phyloP scores from a whole-genome alignment of 2,888 invertebrate species.

The Galeruca laticollis region DNA sequence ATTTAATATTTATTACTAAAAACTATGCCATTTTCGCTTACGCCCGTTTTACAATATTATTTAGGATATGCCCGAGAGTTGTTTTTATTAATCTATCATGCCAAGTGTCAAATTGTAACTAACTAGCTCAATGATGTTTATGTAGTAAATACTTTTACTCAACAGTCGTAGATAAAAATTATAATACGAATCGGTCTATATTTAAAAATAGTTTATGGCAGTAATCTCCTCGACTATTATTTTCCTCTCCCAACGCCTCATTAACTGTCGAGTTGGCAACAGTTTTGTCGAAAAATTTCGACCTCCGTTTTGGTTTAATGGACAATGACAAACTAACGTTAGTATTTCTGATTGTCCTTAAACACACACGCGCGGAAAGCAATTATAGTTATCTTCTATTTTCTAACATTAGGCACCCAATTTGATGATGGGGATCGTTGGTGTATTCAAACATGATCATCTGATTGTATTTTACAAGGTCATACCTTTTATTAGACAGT shows the following conservation, averaged over 20 bases:
- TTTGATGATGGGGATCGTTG: neutral
- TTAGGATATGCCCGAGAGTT: too few species aligned
- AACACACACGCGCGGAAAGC: neutral
- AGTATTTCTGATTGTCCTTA: slow-evolving; percentile 7
- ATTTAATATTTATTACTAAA: too few species aligned
- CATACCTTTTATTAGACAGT: neutral
- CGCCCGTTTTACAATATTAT: too few species aligned
- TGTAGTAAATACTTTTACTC: too few species aligned
- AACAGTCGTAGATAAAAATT: neutral
- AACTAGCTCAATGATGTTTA: too few species aligned
- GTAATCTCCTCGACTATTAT: slow-evolving; percentile 9
- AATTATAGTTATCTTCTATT: slow-evolving; percentile 9
- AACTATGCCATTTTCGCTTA: too few species aligned
- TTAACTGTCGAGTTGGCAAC: slow-evolving; percentile 9
- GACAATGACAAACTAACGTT: slow-evolving; percentile 4
- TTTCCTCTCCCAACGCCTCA: neutral
- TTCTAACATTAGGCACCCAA: neutral
- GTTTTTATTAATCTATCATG: too few species aligned
- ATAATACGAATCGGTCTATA: neutral
- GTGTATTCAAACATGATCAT: neutral
- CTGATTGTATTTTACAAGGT: neutral
- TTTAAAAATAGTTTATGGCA: neutral
- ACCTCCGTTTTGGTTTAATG: slow-evolving; percentile 17
- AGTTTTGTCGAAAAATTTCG: slow-evolving; percentile 12
- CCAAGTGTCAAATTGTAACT: too few species aligned